phyloP scores from a whole-genome alignment of 2,113 vertebrate species.

The Mirza zaza region DNA sequence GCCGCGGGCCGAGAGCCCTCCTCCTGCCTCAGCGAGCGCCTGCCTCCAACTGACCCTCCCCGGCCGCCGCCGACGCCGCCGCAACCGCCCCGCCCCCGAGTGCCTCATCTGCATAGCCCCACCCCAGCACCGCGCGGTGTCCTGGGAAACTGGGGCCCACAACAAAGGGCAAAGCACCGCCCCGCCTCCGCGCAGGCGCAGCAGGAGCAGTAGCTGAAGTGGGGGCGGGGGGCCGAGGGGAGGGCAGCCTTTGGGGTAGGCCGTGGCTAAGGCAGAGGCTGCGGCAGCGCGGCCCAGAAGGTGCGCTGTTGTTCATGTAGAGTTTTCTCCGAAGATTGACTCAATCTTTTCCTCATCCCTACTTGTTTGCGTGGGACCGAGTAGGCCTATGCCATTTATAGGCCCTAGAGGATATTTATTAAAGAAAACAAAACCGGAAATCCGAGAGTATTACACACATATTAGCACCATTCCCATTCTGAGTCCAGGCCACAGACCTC shows the following conservation, averaged over 20 bases:
- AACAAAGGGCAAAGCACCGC: conserved; percentile 79
- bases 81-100: conserved; percentile 65
- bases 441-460: not conserved
- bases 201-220: not conserved
- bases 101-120: conserved; percentile 72
- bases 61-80: conserved; percentile 51
- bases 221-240: accelerated
- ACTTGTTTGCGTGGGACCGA: not conserved
- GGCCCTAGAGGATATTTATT: not conserved
- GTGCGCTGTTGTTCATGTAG: not conserved
- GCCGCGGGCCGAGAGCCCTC: conserved; percentile 64
- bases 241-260: not conserved
- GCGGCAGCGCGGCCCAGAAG: accelerated
- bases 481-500: not conserved
- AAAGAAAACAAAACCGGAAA: conserved; percentile 14
- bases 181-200: conserved; percentile 66
- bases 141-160: conserved; percentile 79
- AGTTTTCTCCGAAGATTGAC: not conserved
- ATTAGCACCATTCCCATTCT: not conserved
- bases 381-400: not conserved
- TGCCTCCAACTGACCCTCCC: conserved; percentile 78
- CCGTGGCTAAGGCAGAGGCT: accelerated
- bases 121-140: conserved; percentile 70
- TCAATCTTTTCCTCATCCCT: not conserved
- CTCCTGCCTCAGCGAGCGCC: conserved; percentile 77